Percentiles rank a stretch among this genome's conserved stretches.
Conservation (phyloP, 1,140 invertebrate species). For the Neomicropteryx cornuta region DNA sequence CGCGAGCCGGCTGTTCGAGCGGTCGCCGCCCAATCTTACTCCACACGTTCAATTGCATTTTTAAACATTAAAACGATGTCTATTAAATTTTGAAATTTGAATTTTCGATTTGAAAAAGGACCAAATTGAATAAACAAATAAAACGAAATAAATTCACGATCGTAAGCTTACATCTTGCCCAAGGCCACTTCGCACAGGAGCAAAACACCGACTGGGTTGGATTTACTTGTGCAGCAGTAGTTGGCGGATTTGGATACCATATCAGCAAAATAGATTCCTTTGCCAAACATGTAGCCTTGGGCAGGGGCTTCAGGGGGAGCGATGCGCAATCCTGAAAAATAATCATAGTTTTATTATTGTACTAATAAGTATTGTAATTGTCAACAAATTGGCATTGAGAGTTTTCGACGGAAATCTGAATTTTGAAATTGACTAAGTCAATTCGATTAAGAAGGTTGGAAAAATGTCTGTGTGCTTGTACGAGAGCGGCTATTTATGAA, state of each 20-base stretch:
- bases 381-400: too few species aligned
- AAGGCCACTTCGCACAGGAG: slow-evolving; percentile 93
- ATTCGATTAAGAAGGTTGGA: too few species aligned
- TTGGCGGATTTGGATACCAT: slow-evolving; percentile 99
- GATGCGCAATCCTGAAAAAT: slow-evolving; percentile 61
- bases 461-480: too few species aligned
- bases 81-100: too few species aligned
- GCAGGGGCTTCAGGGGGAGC: slow-evolving; percentile 91
- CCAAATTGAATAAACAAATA: background rate
- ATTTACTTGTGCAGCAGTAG: slow-evolving; percentile 75
- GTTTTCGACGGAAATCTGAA: too few species aligned
- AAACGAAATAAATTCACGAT: too few species aligned
- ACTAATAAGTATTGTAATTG: too few species aligned
- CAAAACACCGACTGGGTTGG: slow-evolving; percentile 68
- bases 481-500: too few species aligned
- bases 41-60: too few species aligned
- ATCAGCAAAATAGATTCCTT: slow-evolving; percentile 94
- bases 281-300: slow-evolving; percentile 98
- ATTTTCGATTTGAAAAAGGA: background rate
- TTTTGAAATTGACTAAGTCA: too few species aligned
- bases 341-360: background rate
- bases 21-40: too few species aligned
- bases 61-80: background rate
- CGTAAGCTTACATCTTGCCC: slow-evolving; percentile 83
- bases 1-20: background rate